Conservation (phyloP, 2,797 vertebrate genomes). For the Amblyopsis hoosieri region DNA sequence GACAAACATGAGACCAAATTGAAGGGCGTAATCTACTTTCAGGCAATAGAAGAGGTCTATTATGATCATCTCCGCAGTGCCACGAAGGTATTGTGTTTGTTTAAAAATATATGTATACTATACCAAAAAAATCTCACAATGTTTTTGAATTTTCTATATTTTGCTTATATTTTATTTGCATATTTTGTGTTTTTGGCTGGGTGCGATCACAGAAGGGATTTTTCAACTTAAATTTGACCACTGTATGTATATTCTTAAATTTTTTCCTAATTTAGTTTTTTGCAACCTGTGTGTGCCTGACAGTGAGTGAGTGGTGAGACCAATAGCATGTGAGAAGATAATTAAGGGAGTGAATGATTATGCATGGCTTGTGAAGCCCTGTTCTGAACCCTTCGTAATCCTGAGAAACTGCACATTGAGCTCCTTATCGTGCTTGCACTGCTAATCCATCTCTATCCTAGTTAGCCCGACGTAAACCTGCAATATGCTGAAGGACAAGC, state of each 20-base stretch:
- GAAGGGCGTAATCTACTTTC: conserved; percentile 97
- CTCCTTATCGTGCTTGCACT: conserved; percentile 25
- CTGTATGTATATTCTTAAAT: conserved; percentile 67
- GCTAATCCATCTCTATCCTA: conserved; percentile 29
- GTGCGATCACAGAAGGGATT: conserved; percentile 73
- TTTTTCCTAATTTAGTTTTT: conserved; percentile 5
- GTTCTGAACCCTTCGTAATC: conserved; percentile 9
- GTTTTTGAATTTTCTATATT: conserved; percentile 26
- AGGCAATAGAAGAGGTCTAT: conserved; percentile 97
- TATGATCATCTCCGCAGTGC: conserved; percentile 96
- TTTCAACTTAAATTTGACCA: conserved; percentile 77
- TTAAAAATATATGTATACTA: neutral
- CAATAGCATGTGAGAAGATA: neutral
- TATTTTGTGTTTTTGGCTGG: conserved; percentile 43
- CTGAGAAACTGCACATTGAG: conserved; percentile 1
- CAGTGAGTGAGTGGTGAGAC: neutral
- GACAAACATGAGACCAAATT: conserved; percentile 95
- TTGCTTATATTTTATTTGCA: conserved; percentile 34
- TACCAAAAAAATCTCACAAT: neutral
- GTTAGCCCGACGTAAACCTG: conserved; percentile 31
- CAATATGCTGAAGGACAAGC: conserved; percentile 4
- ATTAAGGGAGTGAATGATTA: conserved; percentile 1
- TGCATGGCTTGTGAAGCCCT: conserved; percentile 15
- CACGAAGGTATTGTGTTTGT: conserved; percentile 83
- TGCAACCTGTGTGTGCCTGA: conserved; percentile 10